Evolutionary conservation across 2,888 invertebrate species (phyloP), one percentile per base, ranked within the genome.

Genomic region (Saturnia pavonia): DNA sequence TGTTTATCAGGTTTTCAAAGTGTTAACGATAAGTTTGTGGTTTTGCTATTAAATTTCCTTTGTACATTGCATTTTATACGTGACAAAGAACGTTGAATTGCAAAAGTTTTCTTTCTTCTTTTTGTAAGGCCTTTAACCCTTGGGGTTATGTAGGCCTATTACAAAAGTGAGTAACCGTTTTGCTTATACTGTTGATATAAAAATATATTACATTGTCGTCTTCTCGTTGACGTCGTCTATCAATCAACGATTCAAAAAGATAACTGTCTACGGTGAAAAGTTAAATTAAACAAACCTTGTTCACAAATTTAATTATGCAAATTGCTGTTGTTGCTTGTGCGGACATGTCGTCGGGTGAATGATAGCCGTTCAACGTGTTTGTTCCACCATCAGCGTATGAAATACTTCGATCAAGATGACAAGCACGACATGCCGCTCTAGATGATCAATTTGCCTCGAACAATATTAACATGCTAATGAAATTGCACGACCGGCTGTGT

Each of bases 401-500:
- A 77, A 74, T 77, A 74, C 75, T 79, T 78, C 78, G 69, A 76
- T 76, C 77, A 74, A 70, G 78, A 78, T 80, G 76, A 74, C 77
- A 78, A 77, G 76, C 75, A 72, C 75, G 77, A 80, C 78, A 76
- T 70, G 76, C 73, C 65, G 68, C 73, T 73, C 71, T 71, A 73
- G 74, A 75, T 77, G 77, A 84, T 83, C 80, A 83, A 85, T 85
- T 82, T 78, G 80, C 81, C 80, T 78, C 73, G 40, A 79, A 80
- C 81, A 80, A 76, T 78, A 84, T 81, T 74, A 80, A 78, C 83
- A 85, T 86, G 82, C 73, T 84, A 84, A 87, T 87, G 76, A 76
- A 82, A 82, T 80, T 78, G 66, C 71, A 51, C 63, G 68, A 43
- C 54, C 51, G 66, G 65, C 57, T 22, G 51, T 65, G 40, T 69